Evolutionary conservation across 1,140 invertebrate genomes (phyloP).

Genomic region (Psix sp.): DNA sequence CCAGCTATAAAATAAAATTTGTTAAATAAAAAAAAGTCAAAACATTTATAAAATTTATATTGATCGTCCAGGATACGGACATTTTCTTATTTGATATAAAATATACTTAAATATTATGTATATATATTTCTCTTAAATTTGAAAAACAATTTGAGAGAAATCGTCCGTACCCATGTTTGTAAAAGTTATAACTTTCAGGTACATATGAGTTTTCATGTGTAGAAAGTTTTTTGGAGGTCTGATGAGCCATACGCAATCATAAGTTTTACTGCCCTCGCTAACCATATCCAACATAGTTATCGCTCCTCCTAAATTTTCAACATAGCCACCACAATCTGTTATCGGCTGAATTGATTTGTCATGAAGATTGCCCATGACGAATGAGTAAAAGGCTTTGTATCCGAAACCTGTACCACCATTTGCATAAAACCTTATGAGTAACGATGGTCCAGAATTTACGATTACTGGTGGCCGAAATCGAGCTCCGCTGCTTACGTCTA

Average conservation of each 20-base stretch:
- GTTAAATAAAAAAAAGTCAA: constrained; percentile 6
- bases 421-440: constrained; percentile 83
- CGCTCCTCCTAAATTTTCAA: constrained; percentile 84
- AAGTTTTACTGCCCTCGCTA: constrained; percentile 79
- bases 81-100: too few species aligned
- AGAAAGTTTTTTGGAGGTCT: constrained; percentile 81
- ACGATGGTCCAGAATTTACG: constrained; percentile 80
- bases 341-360: constrained; percentile 79
- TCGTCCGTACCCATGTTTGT: constrained; percentile 80
- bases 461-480: constrained; percentile 84
- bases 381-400: constrained; percentile 83
- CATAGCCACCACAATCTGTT: constrained; percentile 85
- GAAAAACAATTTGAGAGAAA: too few species aligned
- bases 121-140: too few species aligned
- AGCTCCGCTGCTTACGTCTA: constrained; percentile 82
- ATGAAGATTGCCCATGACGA: constrained; percentile 78
- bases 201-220: constrained; percentile 84
- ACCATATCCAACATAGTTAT: constrained; percentile 90
- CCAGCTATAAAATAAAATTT: constrained; percentile 67
- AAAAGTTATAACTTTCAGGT: constrained; percentile 82
- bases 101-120: too few species aligned
- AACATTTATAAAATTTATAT: too few species aligned
- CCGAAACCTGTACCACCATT: constrained; percentile 84
- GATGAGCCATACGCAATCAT: constrained; percentile 86
- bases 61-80: too few species aligned